phyloP scores from a whole-genome alignment of 2,797 vertebrate genomes.

The Thunnus albacares region DNA sequence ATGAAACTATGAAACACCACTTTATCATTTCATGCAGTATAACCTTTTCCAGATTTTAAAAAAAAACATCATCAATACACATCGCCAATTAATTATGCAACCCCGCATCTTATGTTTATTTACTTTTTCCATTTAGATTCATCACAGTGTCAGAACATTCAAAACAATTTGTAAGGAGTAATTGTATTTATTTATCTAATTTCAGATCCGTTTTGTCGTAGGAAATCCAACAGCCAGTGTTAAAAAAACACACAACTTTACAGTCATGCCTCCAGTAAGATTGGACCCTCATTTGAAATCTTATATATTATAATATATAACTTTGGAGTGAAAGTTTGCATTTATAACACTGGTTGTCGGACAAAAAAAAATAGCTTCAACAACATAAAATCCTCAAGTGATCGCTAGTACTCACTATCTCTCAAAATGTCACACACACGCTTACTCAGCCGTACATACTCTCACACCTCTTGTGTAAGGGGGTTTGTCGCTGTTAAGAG shows the following conservation, averaged over 20 bases:
- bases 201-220: background rate
- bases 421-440: slow-evolving; percentile 62
- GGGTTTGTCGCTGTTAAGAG: slow-evolving; percentile 70
- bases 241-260: background rate
- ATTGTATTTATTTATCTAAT: slow-evolving; percentile 2
- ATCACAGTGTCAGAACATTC: slow-evolving; percentile 31
- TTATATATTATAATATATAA: background rate
- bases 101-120: slow-evolving; percentile 50
- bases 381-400: slow-evolving; percentile 49
- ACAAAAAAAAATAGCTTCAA: background rate
- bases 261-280: background rate
- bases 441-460: slow-evolving; percentile 60
- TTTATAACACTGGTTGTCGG: background rate
- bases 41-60: slow-evolving; percentile 10
- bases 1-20: slow-evolving; percentile 51
- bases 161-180: background rate
- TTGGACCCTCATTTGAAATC: background rate
- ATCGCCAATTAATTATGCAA: slow-evolving; percentile 32
- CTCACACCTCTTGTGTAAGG: slow-evolving; percentile 80
- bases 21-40: slow-evolving; percentile 61
- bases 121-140: slow-evolving; percentile 41
- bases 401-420: slow-evolving; percentile 55
- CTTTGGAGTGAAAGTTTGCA: background rate
- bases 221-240: background rate
- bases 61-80: slow-evolving; percentile 47